Conservation (phyloP, 2,113 vertebrate genomes). For the Coregonus clupeaformis region DNA sequence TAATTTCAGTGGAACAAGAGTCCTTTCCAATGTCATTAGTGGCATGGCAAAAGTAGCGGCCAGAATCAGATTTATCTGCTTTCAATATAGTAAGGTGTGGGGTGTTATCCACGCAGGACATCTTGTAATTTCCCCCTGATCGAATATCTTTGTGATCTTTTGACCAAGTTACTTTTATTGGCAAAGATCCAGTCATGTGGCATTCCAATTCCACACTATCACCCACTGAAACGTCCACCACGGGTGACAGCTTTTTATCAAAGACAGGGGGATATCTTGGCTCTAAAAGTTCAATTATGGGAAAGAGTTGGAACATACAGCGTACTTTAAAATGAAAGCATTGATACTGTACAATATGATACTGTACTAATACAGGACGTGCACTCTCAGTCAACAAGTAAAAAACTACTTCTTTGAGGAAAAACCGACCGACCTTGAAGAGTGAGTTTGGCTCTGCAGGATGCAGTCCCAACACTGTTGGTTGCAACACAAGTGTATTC, state of each 20-base stretch:
- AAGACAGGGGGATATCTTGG: slow-evolving; percentile 89
- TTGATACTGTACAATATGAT: neutral
- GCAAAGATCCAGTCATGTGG: slow-evolving; percentile 87
- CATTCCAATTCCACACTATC: slow-evolving; percentile 89
- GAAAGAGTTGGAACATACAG: slow-evolving; percentile 34
- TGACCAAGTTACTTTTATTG: slow-evolving; percentile 94
- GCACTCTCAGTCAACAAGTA: neutral
- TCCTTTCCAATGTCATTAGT: slow-evolving; percentile 92
- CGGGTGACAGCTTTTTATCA: slow-evolving; percentile 85
- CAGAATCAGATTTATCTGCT: slow-evolving; percentile 85
- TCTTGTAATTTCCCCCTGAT: slow-evolving; percentile 91
- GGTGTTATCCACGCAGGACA: slow-evolving; percentile 83
- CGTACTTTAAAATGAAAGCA: slow-evolving; percentile 3
- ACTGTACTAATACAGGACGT: too few species aligned
- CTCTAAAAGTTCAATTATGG: slow-evolving; percentile 77
- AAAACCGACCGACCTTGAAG: slow-evolving; percentile 84
- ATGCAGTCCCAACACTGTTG: slow-evolving; percentile 90
- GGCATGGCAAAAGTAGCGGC: slow-evolving; percentile 88
- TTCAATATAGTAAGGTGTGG: slow-evolving; percentile 87
- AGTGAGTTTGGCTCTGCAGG: slow-evolving; percentile 90
- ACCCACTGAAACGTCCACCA: slow-evolving; percentile 83
- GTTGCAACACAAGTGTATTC: slow-evolving; percentile 91
- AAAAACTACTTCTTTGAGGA: neutral
- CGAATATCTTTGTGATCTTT: slow-evolving; percentile 97
- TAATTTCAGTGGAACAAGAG: slow-evolving; percentile 82